Percentiles rank a stretch among this genome's conserved stretches.
phyloP scores from a whole-genome alignment of 2,113 vertebrate genomes.

The Eulemur macaco region DNA sequence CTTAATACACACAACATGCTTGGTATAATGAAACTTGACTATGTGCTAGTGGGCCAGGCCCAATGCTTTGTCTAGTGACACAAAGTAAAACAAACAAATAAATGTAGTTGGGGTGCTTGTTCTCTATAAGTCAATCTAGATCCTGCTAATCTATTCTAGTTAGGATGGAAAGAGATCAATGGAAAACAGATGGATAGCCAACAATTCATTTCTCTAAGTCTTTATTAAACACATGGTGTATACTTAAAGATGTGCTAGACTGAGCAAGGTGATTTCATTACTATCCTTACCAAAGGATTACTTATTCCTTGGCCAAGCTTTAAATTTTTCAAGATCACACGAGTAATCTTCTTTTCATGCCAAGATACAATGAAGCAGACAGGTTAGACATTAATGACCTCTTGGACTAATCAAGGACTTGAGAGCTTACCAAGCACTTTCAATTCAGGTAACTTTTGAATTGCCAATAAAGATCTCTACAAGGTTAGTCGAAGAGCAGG shows the following conservation, averaged over 20 bases:
- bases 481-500: not conserved
- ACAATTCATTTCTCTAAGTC: not conserved
- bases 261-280: not conserved
- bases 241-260: not conserved
- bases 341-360: not conserved
- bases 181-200: not conserved
- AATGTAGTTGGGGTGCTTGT: not conserved
- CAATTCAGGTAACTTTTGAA: not conserved
- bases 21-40: not conserved
- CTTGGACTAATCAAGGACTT: not conserved
- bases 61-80: not conserved
- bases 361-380: not conserved
- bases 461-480: not conserved
- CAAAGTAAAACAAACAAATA: not conserved
- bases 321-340: constrained; percentile 10
- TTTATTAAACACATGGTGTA: not conserved
- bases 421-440: not conserved
- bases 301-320: not conserved
- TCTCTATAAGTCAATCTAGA: not conserved
- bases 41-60: not conserved
- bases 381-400: not conserved
- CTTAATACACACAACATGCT: not conserved
- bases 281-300: not conserved
- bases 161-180: not conserved
- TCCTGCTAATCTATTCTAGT: not conserved